Percentiles rank a stretch among this genome's conserved stretches.
Conservation (phyloP, 2,888 invertebrate species). For the Platycheirus rosarum region DNA sequence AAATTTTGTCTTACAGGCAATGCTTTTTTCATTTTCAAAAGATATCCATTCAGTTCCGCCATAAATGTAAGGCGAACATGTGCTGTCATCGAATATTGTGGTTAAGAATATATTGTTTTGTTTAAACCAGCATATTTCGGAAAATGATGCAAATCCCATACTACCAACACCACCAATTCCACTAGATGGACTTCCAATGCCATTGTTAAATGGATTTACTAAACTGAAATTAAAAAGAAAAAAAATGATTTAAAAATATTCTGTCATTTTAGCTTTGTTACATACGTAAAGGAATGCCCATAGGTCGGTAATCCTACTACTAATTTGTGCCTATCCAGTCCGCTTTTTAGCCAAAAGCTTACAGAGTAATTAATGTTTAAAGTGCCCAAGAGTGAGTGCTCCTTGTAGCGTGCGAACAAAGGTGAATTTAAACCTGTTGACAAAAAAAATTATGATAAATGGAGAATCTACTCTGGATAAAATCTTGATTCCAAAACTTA, state of each 20-base stretch:
- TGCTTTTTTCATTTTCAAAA: constrained; percentile 89
- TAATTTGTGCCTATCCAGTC: constrained; percentile 90
- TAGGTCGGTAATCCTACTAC: constrained; percentile 94
- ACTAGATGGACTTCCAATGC: constrained; percentile 87
- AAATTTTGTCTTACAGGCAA: constrained; percentile 87
- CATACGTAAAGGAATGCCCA: constrained; percentile 89
- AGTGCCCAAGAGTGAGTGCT: constrained; percentile 86
- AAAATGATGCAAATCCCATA: constrained; percentile 88
- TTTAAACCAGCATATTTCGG: constrained; percentile 88
- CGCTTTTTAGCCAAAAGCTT: constrained; percentile 89
- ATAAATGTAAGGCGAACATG: constrained; percentile 90
- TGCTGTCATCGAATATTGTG: constrained; percentile 86
- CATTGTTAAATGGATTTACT: constrained; percentile 86
- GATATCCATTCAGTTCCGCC: constrained; percentile 91
- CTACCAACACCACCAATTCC: constrained; percentile 87
- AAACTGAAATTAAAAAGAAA: constrained; percentile 83
- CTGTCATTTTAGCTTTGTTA: constrained; percentile 34
- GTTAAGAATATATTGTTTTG: constrained; percentile 83
- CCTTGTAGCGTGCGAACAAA: constrained; percentile 85
- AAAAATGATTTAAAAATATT: too few relatives aligned
- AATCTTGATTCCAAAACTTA: too few relatives aligned
- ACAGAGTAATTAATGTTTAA: constrained; percentile 92
- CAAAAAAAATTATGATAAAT: not conserved
- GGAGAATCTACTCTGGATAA: too few relatives aligned
- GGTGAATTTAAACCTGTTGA: constrained; percentile 90